Evolutionary conservation across 2,888 invertebrate genomes (phyloP).

Genomic region (Anthoptus insignis): DNA sequence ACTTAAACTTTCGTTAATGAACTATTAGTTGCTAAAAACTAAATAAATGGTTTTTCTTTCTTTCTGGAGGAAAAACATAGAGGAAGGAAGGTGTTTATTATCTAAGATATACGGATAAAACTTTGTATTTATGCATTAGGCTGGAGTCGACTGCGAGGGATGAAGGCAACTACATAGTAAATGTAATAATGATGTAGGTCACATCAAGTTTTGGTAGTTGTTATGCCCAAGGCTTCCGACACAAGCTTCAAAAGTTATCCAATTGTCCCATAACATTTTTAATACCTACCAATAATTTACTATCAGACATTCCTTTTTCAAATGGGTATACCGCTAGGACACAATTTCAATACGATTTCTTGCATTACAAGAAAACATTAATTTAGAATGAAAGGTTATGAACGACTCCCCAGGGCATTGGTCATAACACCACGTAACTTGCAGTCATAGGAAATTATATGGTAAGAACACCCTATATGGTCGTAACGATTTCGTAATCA

Average conservation of each 20-base stretch:
- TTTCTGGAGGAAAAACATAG: too few relatives aligned
- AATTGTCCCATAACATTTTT: background rate
- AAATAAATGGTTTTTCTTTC: too few relatives aligned
- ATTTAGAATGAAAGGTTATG: slow-evolving; percentile 27
- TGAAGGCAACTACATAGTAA: too few relatives aligned
- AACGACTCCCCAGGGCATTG: slow-evolving; percentile 8
- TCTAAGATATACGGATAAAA: too few relatives aligned
- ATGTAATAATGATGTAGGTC: too few relatives aligned
- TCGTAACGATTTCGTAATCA: slow-evolving; percentile 64
- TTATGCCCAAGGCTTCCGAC: too few relatives aligned
- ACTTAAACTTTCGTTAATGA: too few relatives aligned
- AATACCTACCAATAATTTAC: slow-evolving; percentile 24
- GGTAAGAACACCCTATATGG: slow-evolving; percentile 56
- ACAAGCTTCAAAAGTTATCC: background rate
- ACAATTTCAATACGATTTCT: slow-evolving; percentile 2
- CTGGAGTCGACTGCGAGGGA: too few relatives aligned
- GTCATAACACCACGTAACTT: slow-evolving; percentile 26
- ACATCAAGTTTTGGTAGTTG: too few relatives aligned
- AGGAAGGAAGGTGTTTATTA: too few relatives aligned
- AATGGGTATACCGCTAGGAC: slow-evolving; percentile 3
- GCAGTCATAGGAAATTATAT: slow-evolving; percentile 39
- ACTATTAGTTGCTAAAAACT: too few relatives aligned
- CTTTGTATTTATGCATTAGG: too few relatives aligned
- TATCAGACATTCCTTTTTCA: slow-evolving; percentile 7
- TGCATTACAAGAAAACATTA: slow-evolving; percentile 13